Evolutionary conservation across 2,888 invertebrate genomes (phyloP).

Genomic region (Tenthredo mesomela): DNA sequence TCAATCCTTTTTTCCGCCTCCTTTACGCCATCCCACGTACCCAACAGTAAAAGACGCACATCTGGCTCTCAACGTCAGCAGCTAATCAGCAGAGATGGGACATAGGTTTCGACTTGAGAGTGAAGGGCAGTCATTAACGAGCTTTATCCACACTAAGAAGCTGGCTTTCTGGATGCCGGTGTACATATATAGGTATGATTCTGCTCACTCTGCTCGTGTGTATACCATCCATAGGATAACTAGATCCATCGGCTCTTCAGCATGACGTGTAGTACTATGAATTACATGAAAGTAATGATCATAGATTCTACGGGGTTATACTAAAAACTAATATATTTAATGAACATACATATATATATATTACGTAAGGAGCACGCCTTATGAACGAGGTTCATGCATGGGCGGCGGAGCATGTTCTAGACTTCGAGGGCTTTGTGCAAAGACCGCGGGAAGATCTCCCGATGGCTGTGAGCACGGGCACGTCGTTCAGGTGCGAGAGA

Average conservation of each 20-base stretch:
- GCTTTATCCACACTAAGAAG: conserved; percentile 6
- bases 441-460: conserved; percentile 45
- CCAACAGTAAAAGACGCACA: conserved; percentile 13
- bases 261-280: background rate
- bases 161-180: background rate
- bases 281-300: conserved; percentile 7
- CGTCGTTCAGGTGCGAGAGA: conserved; percentile 38
- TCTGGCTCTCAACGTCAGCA: background rate
- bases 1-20: background rate
- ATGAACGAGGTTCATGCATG: conserved; percentile 44
- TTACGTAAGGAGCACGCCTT: background rate
- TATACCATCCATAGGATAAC: background rate
- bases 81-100: background rate
- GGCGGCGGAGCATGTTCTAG: conserved; percentile 33
- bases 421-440: conserved; percentile 35
- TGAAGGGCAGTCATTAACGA: conserved; percentile 17
- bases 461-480: conserved; percentile 27
- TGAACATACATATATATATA: too few species aligned
- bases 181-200: background rate
- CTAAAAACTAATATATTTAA: background rate
- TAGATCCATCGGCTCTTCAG: background rate
- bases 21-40: background rate
- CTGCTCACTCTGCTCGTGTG: background rate
- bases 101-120: conserved; percentile 21
- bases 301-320: conserved; percentile 18